Conservation (phyloP, 2,797 vertebrate genomes). For the Pangasius macronema region DNA sequence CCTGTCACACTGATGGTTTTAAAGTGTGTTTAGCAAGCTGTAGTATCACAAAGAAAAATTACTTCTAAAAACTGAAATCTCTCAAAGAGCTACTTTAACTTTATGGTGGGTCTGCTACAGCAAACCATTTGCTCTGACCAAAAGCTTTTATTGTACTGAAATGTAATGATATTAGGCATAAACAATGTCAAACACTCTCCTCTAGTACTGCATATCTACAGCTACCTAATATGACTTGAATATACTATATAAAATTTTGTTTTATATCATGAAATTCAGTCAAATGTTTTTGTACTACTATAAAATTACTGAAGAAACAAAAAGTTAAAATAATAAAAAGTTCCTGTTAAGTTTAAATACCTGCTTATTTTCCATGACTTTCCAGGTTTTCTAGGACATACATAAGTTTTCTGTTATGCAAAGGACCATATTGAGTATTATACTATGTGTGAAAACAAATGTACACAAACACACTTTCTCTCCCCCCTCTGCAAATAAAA, state of each 20-base stretch:
- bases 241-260: neutral
- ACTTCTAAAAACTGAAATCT: neutral
- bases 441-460: neutral
- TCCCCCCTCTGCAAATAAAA: conserved; percentile 5
- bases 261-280: neutral
- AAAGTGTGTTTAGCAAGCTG: conserved; percentile 12
- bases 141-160: neutral
- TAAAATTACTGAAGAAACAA: too few species aligned
- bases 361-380: neutral
- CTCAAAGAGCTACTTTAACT: neutral
- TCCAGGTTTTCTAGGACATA: neutral
- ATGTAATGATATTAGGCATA: neutral
- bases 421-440: neutral
- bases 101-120: neutral
- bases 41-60: neutral
- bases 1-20: neutral
- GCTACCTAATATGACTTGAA: neutral
- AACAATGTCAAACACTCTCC: neutral
- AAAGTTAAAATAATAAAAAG: too few species aligned
- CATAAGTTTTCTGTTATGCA: neutral
- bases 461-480: neutral
- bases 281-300: too few species aligned
- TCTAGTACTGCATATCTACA: neutral
- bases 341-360: too few species aligned
- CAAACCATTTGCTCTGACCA: neutral